A percentile compares a stretch with the other conserved stretches of the same genome.
These are phyloP conservation scores for Drosophila ananassae DNA, from an alignment of 1,140 invertebrate species.

Conservation along the genomic window DNA sequence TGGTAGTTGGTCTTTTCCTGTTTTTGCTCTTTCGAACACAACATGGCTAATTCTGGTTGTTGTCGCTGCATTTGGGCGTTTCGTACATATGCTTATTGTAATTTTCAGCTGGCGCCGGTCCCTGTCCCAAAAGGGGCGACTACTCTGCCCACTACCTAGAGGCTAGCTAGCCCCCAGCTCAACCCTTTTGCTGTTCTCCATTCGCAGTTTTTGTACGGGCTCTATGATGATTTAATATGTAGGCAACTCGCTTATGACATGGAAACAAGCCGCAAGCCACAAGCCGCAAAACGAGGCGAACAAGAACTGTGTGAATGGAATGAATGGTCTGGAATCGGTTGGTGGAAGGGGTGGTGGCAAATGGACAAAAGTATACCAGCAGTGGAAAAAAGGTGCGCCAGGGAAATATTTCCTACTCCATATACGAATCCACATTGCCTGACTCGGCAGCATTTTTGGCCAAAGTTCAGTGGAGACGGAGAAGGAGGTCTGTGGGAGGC, in stretches of 20 bases:
- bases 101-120: slow-evolving; percentile 64
- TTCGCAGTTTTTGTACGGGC: not conserved
- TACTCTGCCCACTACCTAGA: slow-evolving; percentile 19
- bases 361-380: slow-evolving; percentile 17
- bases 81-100: slow-evolving; percentile 67
- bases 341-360: slow-evolving; percentile 14
- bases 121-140: not conserved
- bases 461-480: slow-evolving; percentile 61
- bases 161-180: slow-evolving; percentile 13
- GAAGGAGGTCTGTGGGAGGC: slow-evolving; percentile 6
- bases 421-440: slow-evolving; percentile 63
- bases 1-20: not conserved
- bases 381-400: slow-evolving; percentile 54
- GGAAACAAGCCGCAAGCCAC: slow-evolving; percentile 18
- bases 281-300: slow-evolving; percentile 45
- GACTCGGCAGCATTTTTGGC: slow-evolving; percentile 69
- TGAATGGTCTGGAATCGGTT: slow-evolving; percentile 8
- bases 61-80: slow-evolving; percentile 60
- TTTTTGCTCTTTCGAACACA: slow-evolving; percentile 6
- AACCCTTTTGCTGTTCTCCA: slow-evolving; percentile 66
- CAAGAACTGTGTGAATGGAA: slow-evolving; percentile 64
- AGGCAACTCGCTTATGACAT: slow-evolving; percentile 51
- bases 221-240: slow-evolving; percentile 56
- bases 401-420: slow-evolving; percentile 22
- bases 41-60: slow-evolving; percentile 51